phyloP scores from a whole-genome alignment of 2,797 vertebrate species.

The Argyrosomus regius region DNA sequence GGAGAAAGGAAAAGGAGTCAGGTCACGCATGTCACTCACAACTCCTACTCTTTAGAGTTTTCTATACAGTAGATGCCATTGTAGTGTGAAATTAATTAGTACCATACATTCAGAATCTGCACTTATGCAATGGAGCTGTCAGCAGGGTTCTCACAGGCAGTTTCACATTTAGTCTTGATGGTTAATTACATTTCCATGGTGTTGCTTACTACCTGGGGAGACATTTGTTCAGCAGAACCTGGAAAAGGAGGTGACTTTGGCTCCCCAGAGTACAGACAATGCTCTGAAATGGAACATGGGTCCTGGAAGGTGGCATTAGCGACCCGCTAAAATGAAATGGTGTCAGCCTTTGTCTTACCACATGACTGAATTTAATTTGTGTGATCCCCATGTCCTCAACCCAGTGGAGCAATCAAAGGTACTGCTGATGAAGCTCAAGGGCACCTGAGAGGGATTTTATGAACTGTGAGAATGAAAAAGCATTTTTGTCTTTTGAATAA shows the following conservation, averaged over 20 bases:
- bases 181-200: slow-evolving; percentile 79
- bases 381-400: slow-evolving; percentile 66
- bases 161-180: slow-evolving; percentile 56
- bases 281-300: slow-evolving; percentile 67
- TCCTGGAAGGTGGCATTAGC: slow-evolving; percentile 73
- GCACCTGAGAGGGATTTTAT: slow-evolving; percentile 46
- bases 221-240: slow-evolving; percentile 59
- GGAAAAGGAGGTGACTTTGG: slow-evolving; percentile 72
- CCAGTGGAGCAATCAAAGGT: slow-evolving; percentile 73
- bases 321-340: slow-evolving; percentile 68
- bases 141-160: slow-evolving; percentile 51
- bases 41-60: background rate
- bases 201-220: slow-evolving; percentile 68
- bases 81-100: slow-evolving; percentile 19
- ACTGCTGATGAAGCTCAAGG: slow-evolving; percentile 73
- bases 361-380: slow-evolving; percentile 79
- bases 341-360: slow-evolving; percentile 80
- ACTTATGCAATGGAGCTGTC: slow-evolving; percentile 25
- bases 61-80: background rate
- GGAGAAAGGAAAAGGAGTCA: background rate
- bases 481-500: background rate
- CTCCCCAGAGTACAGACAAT: slow-evolving; percentile 45
- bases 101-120: slow-evolving; percentile 1
- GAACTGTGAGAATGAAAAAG: slow-evolving; percentile 19
- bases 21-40: background rate